A percentile compares a stretch with the other conserved stretches of the same genome.
phyloP scores from a whole-genome alignment of 2,797 vertebrate species.

The Falco naumanni region DNA sequence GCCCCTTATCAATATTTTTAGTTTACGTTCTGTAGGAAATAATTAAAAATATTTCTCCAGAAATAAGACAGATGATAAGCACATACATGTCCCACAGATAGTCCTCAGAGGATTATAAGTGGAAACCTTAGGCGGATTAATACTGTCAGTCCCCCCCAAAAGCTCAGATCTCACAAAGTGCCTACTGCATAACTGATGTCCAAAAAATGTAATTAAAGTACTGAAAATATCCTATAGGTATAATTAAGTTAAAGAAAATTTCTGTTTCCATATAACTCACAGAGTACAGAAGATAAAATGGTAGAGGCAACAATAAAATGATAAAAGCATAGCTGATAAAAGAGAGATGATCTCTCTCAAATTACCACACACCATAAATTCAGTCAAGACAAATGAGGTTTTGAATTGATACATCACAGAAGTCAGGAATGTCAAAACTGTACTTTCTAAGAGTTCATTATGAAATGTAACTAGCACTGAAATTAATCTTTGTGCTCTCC shows the following conservation, averaged over 20 bases:
- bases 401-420: not conserved
- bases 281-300: not conserved
- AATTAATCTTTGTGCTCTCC: not conserved
- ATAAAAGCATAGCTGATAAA: not conserved
- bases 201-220: not conserved
- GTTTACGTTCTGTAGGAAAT: not conserved
- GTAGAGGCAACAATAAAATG: not conserved
- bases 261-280: not conserved
- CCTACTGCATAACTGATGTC: not conserved
- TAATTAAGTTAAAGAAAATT: not conserved
- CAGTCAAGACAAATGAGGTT: not conserved
- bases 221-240: not conserved
- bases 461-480: not conserved
- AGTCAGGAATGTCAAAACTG: slow-evolving; percentile 25
- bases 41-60: not conserved
- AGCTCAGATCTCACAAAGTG: not conserved
- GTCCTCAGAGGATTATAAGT: not conserved
- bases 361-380: not conserved
- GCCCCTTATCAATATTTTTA: rapidly evolving
- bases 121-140: not conserved
- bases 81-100: not conserved
- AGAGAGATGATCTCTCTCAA: not conserved
- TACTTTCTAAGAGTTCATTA: slow-evolving; percentile 5
- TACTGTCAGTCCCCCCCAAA: not conserved
- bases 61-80: not conserved